Evolutionary conservation across 2,888 invertebrate species (phyloP).

Genomic region (Chloroclystis v-ata): DNA sequence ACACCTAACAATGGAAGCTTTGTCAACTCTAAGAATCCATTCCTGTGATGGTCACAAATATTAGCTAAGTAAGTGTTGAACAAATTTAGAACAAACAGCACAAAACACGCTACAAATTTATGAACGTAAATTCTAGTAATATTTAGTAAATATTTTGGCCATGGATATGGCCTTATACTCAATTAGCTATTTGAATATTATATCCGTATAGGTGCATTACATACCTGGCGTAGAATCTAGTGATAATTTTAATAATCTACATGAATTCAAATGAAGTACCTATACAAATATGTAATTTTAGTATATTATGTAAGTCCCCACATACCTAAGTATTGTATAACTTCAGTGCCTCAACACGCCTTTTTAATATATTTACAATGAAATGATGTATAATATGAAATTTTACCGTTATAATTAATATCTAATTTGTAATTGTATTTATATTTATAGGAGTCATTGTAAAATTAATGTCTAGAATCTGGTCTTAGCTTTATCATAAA

Average conservation of each 20-base stretch:
- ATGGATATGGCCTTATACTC: slow-evolving; percentile 40
- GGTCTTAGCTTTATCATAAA: slow-evolving; percentile 66
- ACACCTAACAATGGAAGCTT: slow-evolving; percentile 58
- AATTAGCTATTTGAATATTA: slow-evolving; percentile 14
- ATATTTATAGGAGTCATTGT: slow-evolving; percentile 31
- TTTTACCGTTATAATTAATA: slow-evolving; percentile 20
- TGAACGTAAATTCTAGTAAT: slow-evolving; percentile 45
- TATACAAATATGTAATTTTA: slow-evolving; percentile 4
- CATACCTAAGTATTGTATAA: slow-evolving; percentile 18
- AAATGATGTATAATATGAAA: slow-evolving; percentile 20
- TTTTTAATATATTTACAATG: slow-evolving; percentile 30
- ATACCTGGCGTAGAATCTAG: slow-evolving; percentile 3
- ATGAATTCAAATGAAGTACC: slow-evolving; percentile 1
- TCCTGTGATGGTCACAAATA: slow-evolving; percentile 54
- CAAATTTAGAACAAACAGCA: slow-evolving; percentile 64
- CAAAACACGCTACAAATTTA: slow-evolving; percentile 68
- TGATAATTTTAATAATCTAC: slow-evolving; percentile 4
- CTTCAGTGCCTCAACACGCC: slow-evolving; percentile 30
- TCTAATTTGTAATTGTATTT: slow-evolving; percentile 37
- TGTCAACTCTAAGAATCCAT: slow-evolving; percentile 69
- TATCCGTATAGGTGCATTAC: slow-evolving; percentile 1
- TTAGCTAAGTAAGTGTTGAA: slow-evolving; percentile 50
- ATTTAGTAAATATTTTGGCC: slow-evolving; percentile 55
- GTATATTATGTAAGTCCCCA: slow-evolving; percentile 8
- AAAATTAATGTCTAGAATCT: slow-evolving; percentile 37